These are phyloP conservation scores for Eremobia ochroleuca DNA, from an alignment of 2,888 invertebrate genomes.

Conservation along the genomic window DNA sequence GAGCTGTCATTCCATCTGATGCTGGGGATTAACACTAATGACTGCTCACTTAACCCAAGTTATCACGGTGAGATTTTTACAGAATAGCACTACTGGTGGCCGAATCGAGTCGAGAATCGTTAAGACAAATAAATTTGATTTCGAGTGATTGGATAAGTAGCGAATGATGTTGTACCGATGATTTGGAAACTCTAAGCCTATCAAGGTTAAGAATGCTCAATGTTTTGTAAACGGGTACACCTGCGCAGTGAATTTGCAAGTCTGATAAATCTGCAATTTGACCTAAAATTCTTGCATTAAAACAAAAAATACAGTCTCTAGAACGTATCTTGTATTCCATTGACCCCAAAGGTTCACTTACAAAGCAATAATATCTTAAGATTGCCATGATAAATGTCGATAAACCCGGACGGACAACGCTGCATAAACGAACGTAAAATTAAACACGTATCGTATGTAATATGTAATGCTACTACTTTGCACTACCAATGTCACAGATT, in stretches of 20 bases:
- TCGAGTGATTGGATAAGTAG: slow-evolving; percentile 18
- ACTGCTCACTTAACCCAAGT: too few species aligned
- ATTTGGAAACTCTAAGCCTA: background rate
- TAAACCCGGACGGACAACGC: slow-evolving; percentile 36
- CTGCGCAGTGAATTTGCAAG: background rate
- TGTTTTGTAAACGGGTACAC: background rate
- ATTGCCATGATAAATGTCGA: slow-evolving; percentile 54
- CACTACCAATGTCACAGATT: slow-evolving; percentile 68
- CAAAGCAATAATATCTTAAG: slow-evolving; percentile 41
- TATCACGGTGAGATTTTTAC: too few species aligned
- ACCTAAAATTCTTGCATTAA: background rate
- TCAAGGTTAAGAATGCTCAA: background rate
- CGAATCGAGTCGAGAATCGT: slow-evolving; percentile 11
- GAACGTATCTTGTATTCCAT: background rate
- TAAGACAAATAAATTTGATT: slow-evolving; percentile 14
- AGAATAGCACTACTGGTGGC: too few species aligned
- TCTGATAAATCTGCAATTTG: slow-evolving; percentile 21
- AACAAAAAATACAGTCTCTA: slow-evolving; percentile 39
- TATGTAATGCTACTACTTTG: slow-evolving; percentile 45
- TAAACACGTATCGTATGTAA: slow-evolving; percentile 5
- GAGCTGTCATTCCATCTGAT: too few species aligned
- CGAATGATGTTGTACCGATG: slow-evolving; percentile 11
- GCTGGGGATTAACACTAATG: too few species aligned
- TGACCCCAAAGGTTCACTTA: slow-evolving; percentile 11
- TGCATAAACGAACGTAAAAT: slow-evolving; percentile 14